Evolutionary conservation across 2,113 vertebrate species (phyloP).

Genomic region (Mola mola): DNA sequence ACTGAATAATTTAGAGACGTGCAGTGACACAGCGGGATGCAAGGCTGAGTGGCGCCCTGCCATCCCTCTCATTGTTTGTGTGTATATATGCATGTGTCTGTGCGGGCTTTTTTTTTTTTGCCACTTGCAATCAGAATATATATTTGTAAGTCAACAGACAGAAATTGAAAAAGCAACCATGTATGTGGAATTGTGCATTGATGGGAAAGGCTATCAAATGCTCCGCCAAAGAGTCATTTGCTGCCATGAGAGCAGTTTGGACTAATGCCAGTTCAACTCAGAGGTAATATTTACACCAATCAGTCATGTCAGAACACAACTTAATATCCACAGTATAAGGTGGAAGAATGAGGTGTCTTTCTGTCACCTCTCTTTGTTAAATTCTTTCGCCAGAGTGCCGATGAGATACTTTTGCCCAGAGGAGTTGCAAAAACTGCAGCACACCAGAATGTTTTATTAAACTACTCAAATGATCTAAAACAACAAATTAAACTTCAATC

Average conservation of each 20-base stretch:
- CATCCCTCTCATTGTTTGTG: slow-evolving; percentile 62
- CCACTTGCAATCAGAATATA: slow-evolving; percentile 52
- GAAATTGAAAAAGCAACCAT: slow-evolving; percentile 69
- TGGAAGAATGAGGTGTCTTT: too few relatives aligned
- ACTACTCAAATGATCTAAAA: too few relatives aligned
- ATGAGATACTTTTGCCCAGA: too few relatives aligned
- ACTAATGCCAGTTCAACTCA: slow-evolving; percentile 25
- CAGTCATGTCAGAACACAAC: slow-evolving; percentile 21
- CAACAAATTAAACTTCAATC: too few relatives aligned
- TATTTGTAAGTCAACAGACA: slow-evolving; percentile 59
- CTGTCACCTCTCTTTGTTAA: too few relatives aligned
- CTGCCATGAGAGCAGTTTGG: slow-evolving; percentile 8
- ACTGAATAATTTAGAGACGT: slow-evolving; percentile 84
- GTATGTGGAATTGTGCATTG: slow-evolving; percentile 39
- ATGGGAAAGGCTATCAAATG: slow-evolving; percentile 48
- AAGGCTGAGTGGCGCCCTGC: slow-evolving; percentile 75
- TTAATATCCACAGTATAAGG: background rate
- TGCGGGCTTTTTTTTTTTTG: slow-evolving; percentile 34
- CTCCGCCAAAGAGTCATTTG: slow-evolving; percentile 36
- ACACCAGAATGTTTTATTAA: too few relatives aligned
- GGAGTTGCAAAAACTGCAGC: too few relatives aligned
- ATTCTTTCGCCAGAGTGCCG: too few relatives aligned
- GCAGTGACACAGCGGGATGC: slow-evolving; percentile 80
- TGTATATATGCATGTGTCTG: slow-evolving; percentile 43
- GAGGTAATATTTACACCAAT: slow-evolving; percentile 15